phyloP scores from a whole-genome alignment of 2,797 vertebrate species.

The Pteropus rufus region DNA sequence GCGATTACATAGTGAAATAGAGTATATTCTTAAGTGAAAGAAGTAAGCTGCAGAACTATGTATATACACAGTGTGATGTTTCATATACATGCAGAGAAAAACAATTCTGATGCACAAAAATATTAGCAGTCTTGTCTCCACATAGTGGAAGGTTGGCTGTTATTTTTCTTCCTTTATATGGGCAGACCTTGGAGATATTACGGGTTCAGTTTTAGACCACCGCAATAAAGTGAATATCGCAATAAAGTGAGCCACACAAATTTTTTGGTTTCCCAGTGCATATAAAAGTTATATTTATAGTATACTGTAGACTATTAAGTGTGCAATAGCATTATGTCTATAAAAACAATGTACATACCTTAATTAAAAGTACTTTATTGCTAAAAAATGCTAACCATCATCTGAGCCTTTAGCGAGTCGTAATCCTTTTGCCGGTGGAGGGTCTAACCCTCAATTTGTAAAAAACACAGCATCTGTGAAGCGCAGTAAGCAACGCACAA shows the following conservation, averaged over 20 bases:
- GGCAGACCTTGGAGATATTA: not conserved
- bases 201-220: too few species aligned
- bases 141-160: rapidly evolving
- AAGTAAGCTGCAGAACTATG: not conserved
- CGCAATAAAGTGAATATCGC: not conserved
- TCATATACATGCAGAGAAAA: not conserved
- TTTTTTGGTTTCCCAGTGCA: not conserved
- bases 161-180: not conserved
- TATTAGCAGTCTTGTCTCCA: not conserved
- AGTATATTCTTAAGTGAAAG: not conserved
- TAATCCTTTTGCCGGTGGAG: not conserved
- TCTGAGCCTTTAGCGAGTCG: not conserved
- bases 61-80: not conserved
- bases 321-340: not conserved
- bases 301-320: not conserved
- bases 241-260: not conserved
- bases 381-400: not conserved
- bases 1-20: not conserved
- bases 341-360: not conserved
- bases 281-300: not conserved
- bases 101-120: not conserved
- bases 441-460: not conserved
- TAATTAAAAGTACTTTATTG: not conserved
- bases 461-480: not conserved
- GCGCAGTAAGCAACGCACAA: not conserved